Base-by-base conservation (phyloP, 2,797 vertebrate genomes). In the Mergus octosetaceus region DNA sequence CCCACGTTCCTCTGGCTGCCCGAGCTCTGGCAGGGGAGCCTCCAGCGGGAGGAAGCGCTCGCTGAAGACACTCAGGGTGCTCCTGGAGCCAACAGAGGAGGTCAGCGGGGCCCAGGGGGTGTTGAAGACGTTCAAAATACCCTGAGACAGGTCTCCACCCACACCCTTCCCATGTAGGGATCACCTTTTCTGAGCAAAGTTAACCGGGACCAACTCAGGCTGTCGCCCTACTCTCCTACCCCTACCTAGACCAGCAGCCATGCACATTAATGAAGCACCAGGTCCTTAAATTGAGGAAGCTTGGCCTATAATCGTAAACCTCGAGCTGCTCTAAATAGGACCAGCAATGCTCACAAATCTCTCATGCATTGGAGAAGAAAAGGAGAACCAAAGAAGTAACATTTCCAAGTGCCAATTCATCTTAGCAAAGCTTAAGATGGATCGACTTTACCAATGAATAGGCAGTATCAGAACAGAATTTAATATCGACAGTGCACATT, bases 21-120 rank as follows among this genome's bases (percentile, higher is more conserved):
- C 0, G 19, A 41, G 53, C 51, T 58, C 36, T 12, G 13, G 4
- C 51, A 20, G 78, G 10, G 11, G 24, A 81, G 25, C 16, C 39
- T 74, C 18, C 16, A 62, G 76, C 25, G 58, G 39, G 77, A 70
- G 8, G 57, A 70, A 80, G 24, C 18, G 13, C 47, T 43, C 38
- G 30, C 41, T 58, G 38, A 36, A 76, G 24, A 72, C 24, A 28
- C 0, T 0, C 5, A 39, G 79, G 25, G 45, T 49, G 49, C 45
- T 74, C 34, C 25, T 11, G 54, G 30, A 69, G 30, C 2, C 0
- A 0, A 58, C 2, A 10, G 36, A 4, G 0, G 30, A 83, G 12
- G 34, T 47, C 47, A 75, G 10, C 18, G 19, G 11, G 32, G 43
- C 39, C 34, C 22, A 53, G 51, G 25, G 25, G 25, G 25, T 53